These are phyloP conservation scores for Parauchenoglanis punctatus DNA, from an alignment of 2,797 vertebrate species.

Conservation along the genomic window DNA sequence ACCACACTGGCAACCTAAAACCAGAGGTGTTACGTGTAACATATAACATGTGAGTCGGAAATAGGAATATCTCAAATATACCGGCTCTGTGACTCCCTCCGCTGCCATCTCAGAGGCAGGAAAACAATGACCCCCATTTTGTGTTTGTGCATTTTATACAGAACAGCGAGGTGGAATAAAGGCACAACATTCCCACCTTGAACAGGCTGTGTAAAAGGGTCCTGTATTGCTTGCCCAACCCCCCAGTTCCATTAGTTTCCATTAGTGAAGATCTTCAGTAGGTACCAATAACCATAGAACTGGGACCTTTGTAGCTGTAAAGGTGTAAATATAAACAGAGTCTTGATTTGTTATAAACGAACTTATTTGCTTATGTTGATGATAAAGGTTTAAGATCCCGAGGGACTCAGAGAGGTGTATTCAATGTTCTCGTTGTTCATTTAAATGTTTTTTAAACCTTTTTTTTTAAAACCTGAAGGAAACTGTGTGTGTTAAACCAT, in stretches of 20 bases:
- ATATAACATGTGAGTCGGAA: too few species aligned
- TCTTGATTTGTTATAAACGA: not conserved
- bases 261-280: not conserved
- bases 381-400: not conserved
- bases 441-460: constrained; percentile 9
- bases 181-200: too few species aligned
- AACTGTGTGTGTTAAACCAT: constrained; percentile 43
- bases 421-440: constrained; percentile 19
- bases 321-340: not conserved
- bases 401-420: not conserved
- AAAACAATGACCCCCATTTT: too few species aligned
- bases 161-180: too few species aligned
- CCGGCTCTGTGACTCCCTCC: too few species aligned
- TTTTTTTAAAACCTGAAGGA: constrained; percentile 21
- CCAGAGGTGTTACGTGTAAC: too few species aligned
- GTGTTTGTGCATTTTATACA: too few species aligned
- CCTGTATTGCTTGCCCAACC: not conserved
- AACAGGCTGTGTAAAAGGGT: too few species aligned
- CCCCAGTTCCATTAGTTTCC: not conserved
- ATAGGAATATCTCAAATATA: too few species aligned
- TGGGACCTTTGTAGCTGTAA: not conserved
- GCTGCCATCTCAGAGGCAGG: too few species aligned
- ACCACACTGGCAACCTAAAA: too few species aligned
- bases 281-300: too few species aligned
- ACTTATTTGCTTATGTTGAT: constrained; percentile 10